These are phyloP conservation scores for Diorhabda elongata DNA, from an alignment of 1,140 invertebrate genomes.

Conservation along the genomic window DNA sequence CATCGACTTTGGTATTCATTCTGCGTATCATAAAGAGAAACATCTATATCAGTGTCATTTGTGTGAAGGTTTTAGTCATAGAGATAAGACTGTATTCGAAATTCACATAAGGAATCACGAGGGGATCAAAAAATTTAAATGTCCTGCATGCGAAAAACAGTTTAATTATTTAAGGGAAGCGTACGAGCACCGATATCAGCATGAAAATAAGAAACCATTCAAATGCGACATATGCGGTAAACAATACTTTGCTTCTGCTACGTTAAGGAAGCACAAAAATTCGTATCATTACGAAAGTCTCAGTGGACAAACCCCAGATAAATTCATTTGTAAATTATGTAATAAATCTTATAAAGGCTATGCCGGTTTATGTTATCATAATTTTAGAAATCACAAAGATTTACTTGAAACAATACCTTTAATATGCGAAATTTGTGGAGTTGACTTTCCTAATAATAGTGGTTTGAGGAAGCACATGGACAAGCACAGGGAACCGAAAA, in stretches of 20 bases:
- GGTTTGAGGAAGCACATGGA: conserved; percentile 67
- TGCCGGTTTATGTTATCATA: conserved; percentile 30
- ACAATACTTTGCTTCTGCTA: conserved; percentile 38
- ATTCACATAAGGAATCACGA: conserved; percentile 45
- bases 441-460: conserved; percentile 67
- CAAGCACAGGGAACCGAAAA: conserved; percentile 70
- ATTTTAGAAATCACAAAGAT: conserved; percentile 38
- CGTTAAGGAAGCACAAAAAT: conserved; percentile 38
- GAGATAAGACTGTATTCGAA: conserved; percentile 46
- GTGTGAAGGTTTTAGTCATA: conserved; percentile 46
- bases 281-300: conserved; percentile 44
- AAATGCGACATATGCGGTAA: conserved; percentile 29
- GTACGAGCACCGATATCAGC: conserved; percentile 4
- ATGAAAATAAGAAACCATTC: conserved; percentile 17
- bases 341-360: conserved; percentile 17
- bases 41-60: conserved; percentile 43
- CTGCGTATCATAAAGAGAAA: conserved; percentile 41
- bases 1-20: conserved; percentile 36
- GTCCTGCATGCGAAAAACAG: conserved; percentile 50
- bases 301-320: conserved; percentile 35
- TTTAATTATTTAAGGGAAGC: conserved; percentile 51
- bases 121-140: conserved; percentile 51
- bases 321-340: conserved; percentile 39
- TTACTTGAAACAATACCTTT: conserved; percentile 40
- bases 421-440: conserved; percentile 70